Conservation (phyloP, 37 sponge, comb jelly and placozoan species). For the Ianthella basta region DNA sequence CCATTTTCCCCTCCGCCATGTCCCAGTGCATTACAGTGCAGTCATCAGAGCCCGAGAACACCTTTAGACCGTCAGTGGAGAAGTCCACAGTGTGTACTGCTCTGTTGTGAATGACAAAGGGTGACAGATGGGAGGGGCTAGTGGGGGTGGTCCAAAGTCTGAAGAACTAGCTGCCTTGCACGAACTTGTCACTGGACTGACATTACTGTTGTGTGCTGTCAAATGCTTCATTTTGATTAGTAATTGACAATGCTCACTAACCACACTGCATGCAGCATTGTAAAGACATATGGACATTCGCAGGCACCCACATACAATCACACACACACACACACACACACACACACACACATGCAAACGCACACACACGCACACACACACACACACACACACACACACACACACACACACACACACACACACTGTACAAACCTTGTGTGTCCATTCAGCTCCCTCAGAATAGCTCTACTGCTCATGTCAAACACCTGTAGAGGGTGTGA, state of each 20-base stretch:
- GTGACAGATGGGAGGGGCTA: neutral
- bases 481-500: conserved; percentile 63
- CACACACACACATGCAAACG: no score
- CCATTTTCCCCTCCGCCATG: conserved; percentile 65
- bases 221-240: no score
- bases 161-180: neutral
- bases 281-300: no score
- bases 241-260: no score
- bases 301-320: no score
- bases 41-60: conserved; percentile 91
- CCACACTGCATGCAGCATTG: no score
- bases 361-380: no score
- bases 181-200: no score
- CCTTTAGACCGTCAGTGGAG: conserved; percentile 60
- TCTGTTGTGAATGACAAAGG: conserved; percentile 21
- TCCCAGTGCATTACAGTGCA: conserved; percentile 85
- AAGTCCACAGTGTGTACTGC: conserved; percentile 76
- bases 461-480: conserved; percentile 70
- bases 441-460: conserved; percentile 81
- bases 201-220: no score
- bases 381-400: neutral
- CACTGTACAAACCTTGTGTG: conserved; percentile 64
- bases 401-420: neutral
- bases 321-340: no score
- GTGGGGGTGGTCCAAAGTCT: neutral